Percentiles rank a stretch among this genome's conserved stretches.
phyloP scores from a whole-genome alignment of 2,888 invertebrate genomes.

The Rhodophaea formosa region DNA sequence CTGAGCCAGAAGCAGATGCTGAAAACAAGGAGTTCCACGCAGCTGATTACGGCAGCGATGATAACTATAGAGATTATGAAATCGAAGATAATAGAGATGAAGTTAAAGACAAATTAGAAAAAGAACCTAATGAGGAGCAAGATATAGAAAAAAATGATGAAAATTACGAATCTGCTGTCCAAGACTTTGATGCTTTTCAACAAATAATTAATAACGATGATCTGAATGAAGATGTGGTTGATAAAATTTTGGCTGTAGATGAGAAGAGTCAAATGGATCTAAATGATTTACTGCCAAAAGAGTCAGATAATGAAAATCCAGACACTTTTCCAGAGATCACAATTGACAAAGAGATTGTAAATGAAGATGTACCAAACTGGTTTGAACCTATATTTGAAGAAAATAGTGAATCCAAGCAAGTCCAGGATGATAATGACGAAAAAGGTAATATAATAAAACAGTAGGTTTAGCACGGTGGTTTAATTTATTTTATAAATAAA shows the following conservation, averaged over 20 bases:
- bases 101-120: conserved; percentile 19
- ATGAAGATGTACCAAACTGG: neutral
- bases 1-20: conserved; percentile 12
- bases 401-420: neutral
- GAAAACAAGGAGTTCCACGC: conserved; percentile 21
- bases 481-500: neutral
- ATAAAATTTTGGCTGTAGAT: conserved; percentile 33
- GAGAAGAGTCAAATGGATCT: conserved; percentile 23
- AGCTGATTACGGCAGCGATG: conserved; percentile 24
- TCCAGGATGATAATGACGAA: neutral
- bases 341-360: neutral
- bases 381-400: neutral
- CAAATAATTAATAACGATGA: conserved; percentile 22
- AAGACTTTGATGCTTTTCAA: conserved; percentile 21
- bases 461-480: neutral
- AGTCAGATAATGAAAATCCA: neutral
- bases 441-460: neutral
- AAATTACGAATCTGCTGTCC: conserved; percentile 18
- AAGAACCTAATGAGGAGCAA: conserved; percentile 22
- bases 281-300: conserved; percentile 8
- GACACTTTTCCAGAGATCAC: conserved; percentile 10
- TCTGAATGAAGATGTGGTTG: conserved; percentile 21
- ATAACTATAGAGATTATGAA: conserved; percentile 44
- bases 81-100: conserved; percentile 56
- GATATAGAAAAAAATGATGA: conserved; percentile 23